phyloP scores from a whole-genome alignment of 2,797 vertebrate species.

The Sebastes matsubarae region DNA sequence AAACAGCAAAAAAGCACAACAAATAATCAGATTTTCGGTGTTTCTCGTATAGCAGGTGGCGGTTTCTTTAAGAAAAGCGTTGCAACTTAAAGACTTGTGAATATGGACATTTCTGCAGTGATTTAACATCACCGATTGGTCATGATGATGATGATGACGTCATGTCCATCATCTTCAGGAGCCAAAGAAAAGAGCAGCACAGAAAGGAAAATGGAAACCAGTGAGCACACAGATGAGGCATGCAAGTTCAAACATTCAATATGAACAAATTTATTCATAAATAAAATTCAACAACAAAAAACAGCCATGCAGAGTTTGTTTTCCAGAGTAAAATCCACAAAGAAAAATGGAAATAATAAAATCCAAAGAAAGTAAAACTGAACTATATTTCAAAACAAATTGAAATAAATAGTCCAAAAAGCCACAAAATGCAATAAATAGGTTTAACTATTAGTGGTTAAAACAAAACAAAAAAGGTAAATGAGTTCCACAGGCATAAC shows the following conservation, averaged over 20 bases:
- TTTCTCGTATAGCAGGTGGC: background rate
- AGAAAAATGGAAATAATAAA: slow-evolving; percentile 12
- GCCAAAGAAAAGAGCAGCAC: slow-evolving; percentile 30
- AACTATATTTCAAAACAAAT: slow-evolving; percentile 38
- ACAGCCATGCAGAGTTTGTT: slow-evolving; percentile 67
- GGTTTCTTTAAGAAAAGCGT: too few species aligned
- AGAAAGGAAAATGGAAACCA: slow-evolving; percentile 37
- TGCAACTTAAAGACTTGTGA: background rate
- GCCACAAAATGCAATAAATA: slow-evolving; percentile 64
- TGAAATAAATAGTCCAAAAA: slow-evolving; percentile 51
- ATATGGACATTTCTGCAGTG: slow-evolving; percentile 44
- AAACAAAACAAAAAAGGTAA: slow-evolving; percentile 5
- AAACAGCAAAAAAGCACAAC: too few species aligned
- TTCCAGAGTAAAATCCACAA: slow-evolving; percentile 38
- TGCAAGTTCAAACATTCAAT: slow-evolving; percentile 63
- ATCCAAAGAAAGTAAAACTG: slow-evolving; percentile 23
- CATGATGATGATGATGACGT: background rate
- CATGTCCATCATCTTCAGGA: slow-evolving; percentile 9
- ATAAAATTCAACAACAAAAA: slow-evolving; percentile 60
- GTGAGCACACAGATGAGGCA: slow-evolving; percentile 70
- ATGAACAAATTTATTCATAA: slow-evolving; percentile 81
- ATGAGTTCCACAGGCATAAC: slow-evolving; percentile 6
- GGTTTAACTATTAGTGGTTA: slow-evolving; percentile 29
- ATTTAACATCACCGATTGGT: background rate
- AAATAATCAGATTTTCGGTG: background rate